Evolutionary conservation across 1,140 invertebrate species (phyloP), one percentile per base, ranked within the genome.

Genomic region (Camponotus floridanus): DNA sequence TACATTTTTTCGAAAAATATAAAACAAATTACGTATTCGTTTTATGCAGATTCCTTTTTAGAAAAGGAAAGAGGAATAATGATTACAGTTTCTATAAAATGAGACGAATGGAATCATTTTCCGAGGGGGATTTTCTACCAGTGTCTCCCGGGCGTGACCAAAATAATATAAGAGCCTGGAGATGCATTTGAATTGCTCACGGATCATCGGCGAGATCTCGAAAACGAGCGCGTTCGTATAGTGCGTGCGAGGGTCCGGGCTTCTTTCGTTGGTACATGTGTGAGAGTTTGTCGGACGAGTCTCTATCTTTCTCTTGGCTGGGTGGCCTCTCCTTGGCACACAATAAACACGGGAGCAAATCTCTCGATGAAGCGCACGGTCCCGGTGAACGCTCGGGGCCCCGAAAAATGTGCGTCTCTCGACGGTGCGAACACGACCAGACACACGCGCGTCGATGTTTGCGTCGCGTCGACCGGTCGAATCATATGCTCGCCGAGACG

Each of bases 171-270:
- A 90, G 88, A 90, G 89, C 61, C 78, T 86, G 76, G 80, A 90
- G 87, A 90, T 79, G 89, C 88, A 88, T 79, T 81, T 86, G 89
- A 90, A 90, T 83, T 76, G 89, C 85, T 45, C 78, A 79, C 42
- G 36, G 71, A 74, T 55, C 85, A 80, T 80, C 80, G 70, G 79
- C 85, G 61, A 84, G 87, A 89, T 90, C 85, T 88, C 85, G 61
- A 84, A 84, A 90, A 88, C 76, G 67, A 88, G 57, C 68, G 79
- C 65, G 18, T 39, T 73, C 64, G 67, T 73, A n/a, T 51, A 55
- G n/a, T 26, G 57, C 26, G 67, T 51, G 42, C n/a, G 85, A 42
- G 5, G 64, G 55, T 57, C 51, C 45, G 21, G 57, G 45, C 18
- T 57, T 39, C 42, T 42, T 79, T 39, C 62, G 31, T 51, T 33